Evolutionary conservation across 2,888 invertebrate genomes (phyloP), one percentile per base, ranked within the genome.

Genomic region (Myathropa florea): DNA sequence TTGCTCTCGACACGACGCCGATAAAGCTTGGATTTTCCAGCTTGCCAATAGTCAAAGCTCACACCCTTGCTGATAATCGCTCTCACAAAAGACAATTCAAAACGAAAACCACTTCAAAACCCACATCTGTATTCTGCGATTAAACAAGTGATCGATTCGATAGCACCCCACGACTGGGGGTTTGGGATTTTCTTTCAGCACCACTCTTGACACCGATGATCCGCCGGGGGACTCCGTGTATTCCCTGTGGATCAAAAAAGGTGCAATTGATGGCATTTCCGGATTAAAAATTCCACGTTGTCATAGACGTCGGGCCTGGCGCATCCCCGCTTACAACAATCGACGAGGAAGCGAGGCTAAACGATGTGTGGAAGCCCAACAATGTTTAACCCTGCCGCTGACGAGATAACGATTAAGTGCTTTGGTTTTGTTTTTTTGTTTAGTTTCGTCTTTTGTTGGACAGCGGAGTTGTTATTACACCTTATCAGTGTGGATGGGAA

Each of bases 401-500:
- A 7, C 28, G 9, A 59, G 78, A 78, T 78, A 78, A 57, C 70
- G 64, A 78, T 28, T 60, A 28, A 60, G 60, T 28, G 46, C 46
- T 46, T 46, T 18, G 21, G 28, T 14, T 60, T 60, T 3, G 7
- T 60, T 28, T 60, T 24, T 26, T 60, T 55, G 2, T 18, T 36
- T 65, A 23, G 24, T 65, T 12, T n/a, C 46, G 33, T n/a, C 7
- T 46, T 39, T 73, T 64, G 36, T 55, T 30, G 4, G 24, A 12
- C 28, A 61, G 53, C 6, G 39, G 61, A 46, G 21, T 36, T 21
- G 30, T 39, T n/a, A 60, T 53, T 68, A 33, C 55, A n/a, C 24
- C 63, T 70, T 78, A 71, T 78, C 70, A 39, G 57, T 39, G n/a
- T 21, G 28, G 60, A 61, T 36, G 79, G n/a, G 57, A 61, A 30